Conservation (phyloP, 2,113 vertebrate species). For the Phocoena phocoena region DNA sequence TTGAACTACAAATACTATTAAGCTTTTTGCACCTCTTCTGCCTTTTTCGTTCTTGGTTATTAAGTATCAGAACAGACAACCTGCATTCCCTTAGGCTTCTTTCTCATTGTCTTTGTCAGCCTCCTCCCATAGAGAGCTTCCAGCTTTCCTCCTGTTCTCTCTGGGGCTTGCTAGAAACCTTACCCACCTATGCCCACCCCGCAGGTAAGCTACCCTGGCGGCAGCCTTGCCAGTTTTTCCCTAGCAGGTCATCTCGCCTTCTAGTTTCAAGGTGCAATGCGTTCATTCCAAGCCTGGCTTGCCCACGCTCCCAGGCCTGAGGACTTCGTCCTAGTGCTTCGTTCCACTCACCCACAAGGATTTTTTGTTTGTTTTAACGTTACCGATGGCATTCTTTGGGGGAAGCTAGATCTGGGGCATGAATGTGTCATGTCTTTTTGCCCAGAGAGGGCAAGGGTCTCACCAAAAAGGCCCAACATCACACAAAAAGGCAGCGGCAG, state of each 20-base stretch:
- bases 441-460: background rate
- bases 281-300: background rate
- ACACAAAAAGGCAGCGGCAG: background rate
- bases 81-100: constrained; percentile 56
- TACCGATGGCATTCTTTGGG: background rate
- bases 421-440: background rate
- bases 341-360: background rate
- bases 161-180: constrained; percentile 3
- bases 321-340: background rate
- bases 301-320: background rate
- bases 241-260: background rate
- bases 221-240: background rate
- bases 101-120: constrained; percentile 39
- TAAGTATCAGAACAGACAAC: constrained; percentile 78
- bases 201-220: background rate
- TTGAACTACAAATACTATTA: constrained; percentile 87
- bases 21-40: constrained; percentile 86
- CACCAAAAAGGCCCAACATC: background rate
- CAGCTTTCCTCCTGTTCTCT: background rate
- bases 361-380: background rate
- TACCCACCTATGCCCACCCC: background rate
- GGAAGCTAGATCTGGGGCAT: background rate
- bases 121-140: constrained; percentile 30
- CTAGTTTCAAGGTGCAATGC: background rate
- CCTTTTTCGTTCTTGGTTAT: constrained; percentile 77